Evolutionary conservation across 2,113 vertebrate species (phyloP).

Genomic region (Petroica traversi): DNA sequence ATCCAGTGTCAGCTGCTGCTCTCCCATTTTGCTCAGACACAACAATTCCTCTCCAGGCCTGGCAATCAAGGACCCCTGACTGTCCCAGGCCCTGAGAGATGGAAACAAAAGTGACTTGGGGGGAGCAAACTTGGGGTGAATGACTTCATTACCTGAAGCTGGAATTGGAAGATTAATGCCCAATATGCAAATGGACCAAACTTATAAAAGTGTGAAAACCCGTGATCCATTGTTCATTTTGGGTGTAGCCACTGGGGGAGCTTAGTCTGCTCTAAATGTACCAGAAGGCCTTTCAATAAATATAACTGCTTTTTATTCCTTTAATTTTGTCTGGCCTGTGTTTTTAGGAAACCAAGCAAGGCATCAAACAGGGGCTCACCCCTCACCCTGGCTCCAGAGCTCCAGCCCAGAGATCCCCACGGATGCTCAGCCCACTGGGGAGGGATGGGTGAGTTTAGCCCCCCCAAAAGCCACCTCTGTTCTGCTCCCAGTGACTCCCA

Average conservation of each 20-base stretch:
- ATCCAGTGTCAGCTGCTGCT: not conserved
- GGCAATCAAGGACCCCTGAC: not conserved
- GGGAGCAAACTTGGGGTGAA: not conserved
- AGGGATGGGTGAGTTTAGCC: accelerated
- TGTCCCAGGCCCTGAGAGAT: not conserved
- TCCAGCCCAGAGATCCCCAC: accelerated
- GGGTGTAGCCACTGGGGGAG: accelerated
- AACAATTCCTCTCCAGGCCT: not conserved
- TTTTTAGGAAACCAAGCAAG: not conserved
- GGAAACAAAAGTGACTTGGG: not conserved
- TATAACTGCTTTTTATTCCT: accelerated
- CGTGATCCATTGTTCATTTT: not conserved
- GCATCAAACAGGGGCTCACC: accelerated
- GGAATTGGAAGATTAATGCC: not conserved
- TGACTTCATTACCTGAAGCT: not conserved
- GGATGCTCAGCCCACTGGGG: accelerated
- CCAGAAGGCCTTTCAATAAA: not conserved
- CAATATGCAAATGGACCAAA: not conserved
- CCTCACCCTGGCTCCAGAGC: not conserved
- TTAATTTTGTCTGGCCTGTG: not conserved
- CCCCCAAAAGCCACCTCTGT: not conserved
- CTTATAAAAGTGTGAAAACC: not conserved
- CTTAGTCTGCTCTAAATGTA: accelerated
- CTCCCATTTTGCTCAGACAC: not conserved
- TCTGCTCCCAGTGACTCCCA: not conserved